Conservation (phyloP, 2,797 vertebrate genomes). For the Toxotes lorentzi region DNA sequence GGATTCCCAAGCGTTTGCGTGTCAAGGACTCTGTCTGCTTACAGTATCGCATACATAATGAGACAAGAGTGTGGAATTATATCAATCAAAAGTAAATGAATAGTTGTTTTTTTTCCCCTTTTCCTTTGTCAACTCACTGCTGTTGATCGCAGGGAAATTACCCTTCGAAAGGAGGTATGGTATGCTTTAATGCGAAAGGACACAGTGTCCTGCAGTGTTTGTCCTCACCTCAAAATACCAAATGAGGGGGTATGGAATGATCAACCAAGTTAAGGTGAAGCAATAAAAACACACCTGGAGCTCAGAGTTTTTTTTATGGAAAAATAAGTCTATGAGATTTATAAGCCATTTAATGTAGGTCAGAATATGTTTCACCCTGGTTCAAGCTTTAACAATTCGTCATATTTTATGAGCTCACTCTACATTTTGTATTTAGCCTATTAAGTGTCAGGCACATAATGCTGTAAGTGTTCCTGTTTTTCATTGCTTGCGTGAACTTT, state of each 20-base stretch:
- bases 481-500: not conserved
- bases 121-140: too few relatives aligned
- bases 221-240: not conserved
- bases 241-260: not conserved
- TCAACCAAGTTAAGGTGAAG: not conserved
- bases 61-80: not conserved
- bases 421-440: not conserved
- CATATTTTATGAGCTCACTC: not conserved
- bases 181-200: not conserved
- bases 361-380: not conserved
- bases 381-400: not conserved
- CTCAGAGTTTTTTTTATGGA: not conserved
- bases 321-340: too few relatives aligned
- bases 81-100: not conserved
- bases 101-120: not conserved
- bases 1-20: constrained; percentile 1
- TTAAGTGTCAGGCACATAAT: not conserved
- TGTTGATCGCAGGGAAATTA: not conserved
- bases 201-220: not conserved
- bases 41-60: not conserved
- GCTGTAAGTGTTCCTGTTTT: not conserved
- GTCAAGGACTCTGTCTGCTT: not conserved
- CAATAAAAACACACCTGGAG: not conserved
- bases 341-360: not conserved
- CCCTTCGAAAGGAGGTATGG: not conserved